phyloP scores from a whole-genome alignment of 2,888 invertebrate genomes.

The Phrixothrix hirtus region DNA sequence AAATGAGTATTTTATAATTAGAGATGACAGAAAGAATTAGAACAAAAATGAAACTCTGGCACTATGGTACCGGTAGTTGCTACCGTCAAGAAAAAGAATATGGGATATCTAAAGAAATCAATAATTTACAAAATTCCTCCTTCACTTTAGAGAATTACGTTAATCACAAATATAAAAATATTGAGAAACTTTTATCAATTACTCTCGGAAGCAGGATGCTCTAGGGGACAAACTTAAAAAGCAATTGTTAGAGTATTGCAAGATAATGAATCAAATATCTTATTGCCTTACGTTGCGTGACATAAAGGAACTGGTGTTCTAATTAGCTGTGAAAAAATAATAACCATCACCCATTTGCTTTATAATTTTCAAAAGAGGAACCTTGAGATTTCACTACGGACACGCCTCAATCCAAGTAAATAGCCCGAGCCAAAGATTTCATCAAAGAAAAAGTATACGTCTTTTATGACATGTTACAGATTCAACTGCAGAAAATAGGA shows the following conservation, averaged over 20 bases:
- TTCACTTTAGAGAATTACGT: neutral
- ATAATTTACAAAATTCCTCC: neutral
- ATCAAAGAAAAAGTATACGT: neutral
- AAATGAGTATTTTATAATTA: neutral
- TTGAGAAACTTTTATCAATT: neutral
- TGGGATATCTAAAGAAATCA: neutral
- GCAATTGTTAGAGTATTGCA: neutral
- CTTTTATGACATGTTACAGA: neutral
- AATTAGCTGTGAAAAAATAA: neutral
- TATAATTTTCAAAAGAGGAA: too few relatives aligned
- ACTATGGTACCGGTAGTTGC: neutral
- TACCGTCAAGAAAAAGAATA: neutral
- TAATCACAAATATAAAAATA: neutral
- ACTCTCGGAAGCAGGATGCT: neutral
- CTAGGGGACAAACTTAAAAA: too few relatives aligned
- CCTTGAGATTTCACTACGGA: too few relatives aligned
- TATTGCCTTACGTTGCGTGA: too few relatives aligned
- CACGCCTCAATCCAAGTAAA: too few relatives aligned
- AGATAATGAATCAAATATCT: neutral
- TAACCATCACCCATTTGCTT: neutral
- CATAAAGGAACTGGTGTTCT: too few relatives aligned
- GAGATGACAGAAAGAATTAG: neutral
- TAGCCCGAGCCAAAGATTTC: neutral
- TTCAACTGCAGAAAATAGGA: neutral
- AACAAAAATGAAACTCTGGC: neutral